Base-by-base conservation (phyloP, 2,797 vertebrate species). In the Spondyliosoma cantharus region DNA sequence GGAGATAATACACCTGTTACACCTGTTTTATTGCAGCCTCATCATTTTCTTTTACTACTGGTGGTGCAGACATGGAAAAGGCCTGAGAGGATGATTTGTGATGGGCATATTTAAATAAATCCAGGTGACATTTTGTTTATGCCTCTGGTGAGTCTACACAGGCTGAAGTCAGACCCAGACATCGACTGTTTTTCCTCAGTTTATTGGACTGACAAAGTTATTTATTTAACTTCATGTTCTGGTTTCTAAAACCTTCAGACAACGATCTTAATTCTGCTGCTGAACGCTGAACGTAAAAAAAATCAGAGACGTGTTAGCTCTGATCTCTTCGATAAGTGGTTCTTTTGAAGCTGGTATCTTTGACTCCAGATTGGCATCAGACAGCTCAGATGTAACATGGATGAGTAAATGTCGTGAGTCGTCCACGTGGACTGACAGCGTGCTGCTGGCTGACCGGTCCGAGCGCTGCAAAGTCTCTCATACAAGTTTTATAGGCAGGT, bases 381-480 rank as follows among this genome's bases (percentile, higher is more conserved):
- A 37, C 8, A 2, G 37, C 37, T 37, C 37, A 11, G 53, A 25
- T 65, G 20, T 54, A 54, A 25, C 32, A 9, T 24, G 20, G 65
- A 56, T 48, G 19, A 49, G 37, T 20, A 37, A 20, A 37, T 12
- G 37, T 12, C 37, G 60, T 11, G 25, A 46, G 42, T 32, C 25
- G 17, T 24, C 52, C 37, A n/a, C 48, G 53, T 37, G 37, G 63
- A 45, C 54, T 12, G 57, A 53, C 32, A 54, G 64, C 74, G 7
- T 7, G 32, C 56, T 32, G 56, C 20, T 8, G 24, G 19, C 7
- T 27, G 45, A 61, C 48, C 14, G 12, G 37, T 16, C 12, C 3
- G 1, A 52, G 15, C 12, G 1, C 3, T 20, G 59, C 24, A 45
- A n/a, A 17, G 50, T 17, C 12, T 12, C 46, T 60, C 45, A 19